These are phyloP conservation scores for Laterallus jamaicensis DNA, from an alignment of 2,113 vertebrate genomes.

Conservation along the genomic window DNA sequence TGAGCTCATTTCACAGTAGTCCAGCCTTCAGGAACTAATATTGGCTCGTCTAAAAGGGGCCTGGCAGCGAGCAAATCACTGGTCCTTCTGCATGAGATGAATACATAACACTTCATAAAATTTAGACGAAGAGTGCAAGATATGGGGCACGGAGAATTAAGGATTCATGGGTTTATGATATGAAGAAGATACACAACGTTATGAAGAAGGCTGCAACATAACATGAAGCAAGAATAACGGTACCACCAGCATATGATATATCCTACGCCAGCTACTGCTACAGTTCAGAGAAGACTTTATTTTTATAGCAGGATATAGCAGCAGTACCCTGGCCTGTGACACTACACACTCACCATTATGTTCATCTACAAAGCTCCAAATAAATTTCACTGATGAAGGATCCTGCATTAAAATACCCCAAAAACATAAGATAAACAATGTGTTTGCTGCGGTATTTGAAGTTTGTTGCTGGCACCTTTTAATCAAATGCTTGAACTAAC, in stretches of 20 bases:
- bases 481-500: not conserved
- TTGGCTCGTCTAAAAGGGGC: not conserved
- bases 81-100: not conserved
- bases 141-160: not conserved
- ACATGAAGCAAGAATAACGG: not conserved
- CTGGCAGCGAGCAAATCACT: not conserved
- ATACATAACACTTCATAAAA: accelerated
- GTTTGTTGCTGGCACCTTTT: not conserved
- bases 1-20: not conserved
- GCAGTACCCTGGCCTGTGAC: not conserved
- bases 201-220: not conserved
- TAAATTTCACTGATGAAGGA: not conserved
- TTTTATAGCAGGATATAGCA: not conserved
- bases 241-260: not conserved
- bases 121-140: not conserved
- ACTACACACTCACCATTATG: not conserved
- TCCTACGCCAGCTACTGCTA: not conserved
- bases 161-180: not conserved
- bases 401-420: not conserved
- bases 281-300: not conserved
- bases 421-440: no score
- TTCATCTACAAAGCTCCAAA: not conserved
- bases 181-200: not conserved
- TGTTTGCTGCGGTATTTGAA: not conserved
- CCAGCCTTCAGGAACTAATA: not conserved